Evolutionary conservation across 1,140 invertebrate species (phyloP).

Genomic region (Trinorchestia longiramus): DNA sequence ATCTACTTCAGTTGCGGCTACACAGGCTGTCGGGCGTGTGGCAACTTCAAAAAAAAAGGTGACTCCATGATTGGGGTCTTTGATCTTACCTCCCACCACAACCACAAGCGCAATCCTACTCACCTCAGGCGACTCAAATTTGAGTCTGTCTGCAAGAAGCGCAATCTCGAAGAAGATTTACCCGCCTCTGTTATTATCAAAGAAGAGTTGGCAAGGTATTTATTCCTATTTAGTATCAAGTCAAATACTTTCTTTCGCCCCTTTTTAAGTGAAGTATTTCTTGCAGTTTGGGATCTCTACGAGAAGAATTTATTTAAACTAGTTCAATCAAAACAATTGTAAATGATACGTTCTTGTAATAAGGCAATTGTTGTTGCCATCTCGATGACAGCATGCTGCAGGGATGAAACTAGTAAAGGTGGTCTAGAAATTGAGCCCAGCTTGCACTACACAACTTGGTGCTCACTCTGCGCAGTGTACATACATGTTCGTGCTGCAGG

Average conservation of each 20-base stretch:
- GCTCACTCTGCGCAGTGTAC: too few species aligned
- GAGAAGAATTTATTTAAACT: neutral
- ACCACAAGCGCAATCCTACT: constrained; percentile 45
- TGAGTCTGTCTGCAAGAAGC: constrained; percentile 44
- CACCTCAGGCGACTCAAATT: constrained; percentile 40
- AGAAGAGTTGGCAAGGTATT: constrained; percentile 25
- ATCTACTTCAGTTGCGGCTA: constrained; percentile 46
- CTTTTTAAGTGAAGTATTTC: neutral
- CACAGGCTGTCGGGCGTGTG: constrained; percentile 34
- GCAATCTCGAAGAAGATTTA: constrained; percentile 42
- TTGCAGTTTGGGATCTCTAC: neutral
- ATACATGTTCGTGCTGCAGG: too few species aligned
- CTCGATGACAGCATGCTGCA: neutral
- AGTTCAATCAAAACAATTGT: neutral
- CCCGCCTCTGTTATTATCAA: constrained; percentile 39
- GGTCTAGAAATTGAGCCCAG: too few species aligned
- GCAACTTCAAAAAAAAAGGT: constrained; percentile 38
- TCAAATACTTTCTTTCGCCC: neutral
- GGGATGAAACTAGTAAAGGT: neutral
- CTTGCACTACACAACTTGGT: too few species aligned
- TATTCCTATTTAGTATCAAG: neutral
- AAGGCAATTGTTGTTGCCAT: too few species aligned
- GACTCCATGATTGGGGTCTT: constrained; percentile 49
- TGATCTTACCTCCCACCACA: constrained; percentile 44
- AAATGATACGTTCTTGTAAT: too few species aligned